Evolutionary conservation across 2,888 invertebrate species (phyloP), one percentile per base, ranked within the genome.

Genomic region (Arrhopalites spinosus): DNA sequence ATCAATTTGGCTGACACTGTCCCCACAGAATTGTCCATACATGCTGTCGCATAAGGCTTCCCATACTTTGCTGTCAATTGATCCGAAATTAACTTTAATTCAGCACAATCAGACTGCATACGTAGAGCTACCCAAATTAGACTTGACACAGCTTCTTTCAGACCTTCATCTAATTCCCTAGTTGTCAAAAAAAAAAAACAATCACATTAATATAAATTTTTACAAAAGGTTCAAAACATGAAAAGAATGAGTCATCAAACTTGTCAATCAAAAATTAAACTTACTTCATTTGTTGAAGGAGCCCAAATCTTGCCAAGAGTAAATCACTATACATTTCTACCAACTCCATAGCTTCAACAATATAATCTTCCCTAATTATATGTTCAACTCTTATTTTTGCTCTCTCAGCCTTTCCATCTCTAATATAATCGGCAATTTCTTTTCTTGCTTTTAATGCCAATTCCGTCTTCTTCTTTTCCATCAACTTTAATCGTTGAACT

Each of bases 281-380:
- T 85, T 90, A 95, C 89, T 96, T 96, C 94, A 96, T 96, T 86
- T 97, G 96, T 59, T 96, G 95, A 73, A 99, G 91, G 13, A 99
- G 88, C 0, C 98, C 99, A 87, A 98, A 98, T 84, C 99, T 89
- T 0, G 99, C 98, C 73, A 99, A 86, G 63, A 99, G 86, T 71
- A 99, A 88, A 87, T 99, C 99, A 87, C 99, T 98, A 85, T 96
- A 99, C 97, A 99, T 98, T 88, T 99, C 99, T 0, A 99, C 90
- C 77, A 99, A 90, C 88, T 99, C 99, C 93, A 98, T 96, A 0
- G 98, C 98, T 87, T 99, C 99, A 2, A 99, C 98, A 87, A 98
- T 89, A 86, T 99, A 99, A 87, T 99, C 99, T 87, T 98, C 98
- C 64, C 99, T 91, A 83, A 99, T 97, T 76, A 99, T 99, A 84